Evolutionary conservation across 2,113 vertebrate genomes (phyloP).

Genomic region (Ptychochromis oligacanthus): DNA sequence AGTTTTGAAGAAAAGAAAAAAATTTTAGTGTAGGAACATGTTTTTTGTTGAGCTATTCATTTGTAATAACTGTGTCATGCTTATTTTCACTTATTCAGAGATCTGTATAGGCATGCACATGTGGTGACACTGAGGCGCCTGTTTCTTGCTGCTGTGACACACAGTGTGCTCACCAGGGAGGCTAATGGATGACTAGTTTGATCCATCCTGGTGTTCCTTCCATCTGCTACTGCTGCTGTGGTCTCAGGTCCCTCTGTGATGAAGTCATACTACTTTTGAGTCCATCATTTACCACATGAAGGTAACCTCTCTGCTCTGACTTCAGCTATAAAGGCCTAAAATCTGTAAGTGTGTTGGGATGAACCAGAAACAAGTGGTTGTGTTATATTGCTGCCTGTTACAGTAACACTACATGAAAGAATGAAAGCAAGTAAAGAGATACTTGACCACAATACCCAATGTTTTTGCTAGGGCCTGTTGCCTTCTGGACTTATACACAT

Average conservation of each 20-base stretch:
- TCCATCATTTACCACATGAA: slow-evolving; percentile 59
- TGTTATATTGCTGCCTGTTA: slow-evolving; percentile 44
- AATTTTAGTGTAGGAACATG: neutral
- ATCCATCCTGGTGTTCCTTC: slow-evolving; percentile 70
- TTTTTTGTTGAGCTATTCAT: neutral
- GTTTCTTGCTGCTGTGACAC: slow-evolving; percentile 40
- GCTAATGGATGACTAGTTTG: slow-evolving; percentile 60
- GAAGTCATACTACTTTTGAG: slow-evolving; percentile 56
- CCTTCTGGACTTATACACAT: slow-evolving; percentile 15
- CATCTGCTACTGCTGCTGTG: slow-evolving; percentile 59
- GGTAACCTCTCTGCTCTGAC: slow-evolving; percentile 37
- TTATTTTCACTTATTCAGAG: neutral
- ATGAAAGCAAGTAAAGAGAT: slow-evolving; percentile 21
- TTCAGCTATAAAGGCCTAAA: slow-evolving; percentile 23
- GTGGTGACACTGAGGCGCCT: neutral
- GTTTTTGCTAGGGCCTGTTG: slow-evolving; percentile 40
- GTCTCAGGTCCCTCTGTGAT: slow-evolving; percentile 60
- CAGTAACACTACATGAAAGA: slow-evolving; percentile 24
- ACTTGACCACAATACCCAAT: slow-evolving; percentile 36
- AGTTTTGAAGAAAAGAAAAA: neutral
- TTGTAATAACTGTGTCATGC: neutral
- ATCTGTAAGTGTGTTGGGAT: slow-evolving; percentile 21
- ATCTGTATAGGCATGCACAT: neutral
- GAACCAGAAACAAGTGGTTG: slow-evolving; percentile 51
- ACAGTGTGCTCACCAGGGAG: slow-evolving; percentile 28